Evolutionary conservation across 2,888 invertebrate genomes (phyloP).

Genomic region (Papilio protenor): DNA sequence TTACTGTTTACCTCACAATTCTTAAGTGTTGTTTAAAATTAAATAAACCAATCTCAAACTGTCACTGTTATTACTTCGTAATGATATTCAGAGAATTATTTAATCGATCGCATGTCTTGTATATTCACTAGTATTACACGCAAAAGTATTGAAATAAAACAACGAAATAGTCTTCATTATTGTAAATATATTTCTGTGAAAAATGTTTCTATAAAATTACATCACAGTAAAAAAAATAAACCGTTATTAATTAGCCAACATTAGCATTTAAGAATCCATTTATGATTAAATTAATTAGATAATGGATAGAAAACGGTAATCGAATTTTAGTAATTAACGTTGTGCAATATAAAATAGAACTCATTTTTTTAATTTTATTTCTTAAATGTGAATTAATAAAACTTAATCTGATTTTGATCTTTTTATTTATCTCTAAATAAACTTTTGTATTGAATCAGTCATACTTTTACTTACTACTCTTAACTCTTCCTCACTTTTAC

Average conservation of each 20-base stretch:
- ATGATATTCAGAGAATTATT: too few relatives aligned
- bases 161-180: background rate
- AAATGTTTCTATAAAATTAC: background rate
- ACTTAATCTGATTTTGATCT: background rate
- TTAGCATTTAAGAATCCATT: background rate
- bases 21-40: background rate
- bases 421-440: background rate
- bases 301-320: background rate
- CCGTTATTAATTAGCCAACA: background rate
- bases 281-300: slow-evolving; percentile 1
- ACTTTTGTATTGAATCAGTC: slow-evolving; percentile 43
- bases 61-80: background rate
- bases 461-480: slow-evolving; percentile 59
- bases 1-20: background rate
- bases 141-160: background rate
- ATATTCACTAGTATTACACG: too few relatives aligned
- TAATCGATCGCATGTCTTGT: too few relatives aligned
- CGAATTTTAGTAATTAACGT: background rate
- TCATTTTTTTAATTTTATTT: background rate
- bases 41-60: background rate
- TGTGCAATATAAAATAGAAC: background rate
- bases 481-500: slow-evolving; percentile 65
- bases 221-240: background rate
- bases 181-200: background rate
- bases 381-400: background rate